Base-by-base conservation (phyloP, 2,888 invertebrate species). In the Halocaridina rubra region DNA sequence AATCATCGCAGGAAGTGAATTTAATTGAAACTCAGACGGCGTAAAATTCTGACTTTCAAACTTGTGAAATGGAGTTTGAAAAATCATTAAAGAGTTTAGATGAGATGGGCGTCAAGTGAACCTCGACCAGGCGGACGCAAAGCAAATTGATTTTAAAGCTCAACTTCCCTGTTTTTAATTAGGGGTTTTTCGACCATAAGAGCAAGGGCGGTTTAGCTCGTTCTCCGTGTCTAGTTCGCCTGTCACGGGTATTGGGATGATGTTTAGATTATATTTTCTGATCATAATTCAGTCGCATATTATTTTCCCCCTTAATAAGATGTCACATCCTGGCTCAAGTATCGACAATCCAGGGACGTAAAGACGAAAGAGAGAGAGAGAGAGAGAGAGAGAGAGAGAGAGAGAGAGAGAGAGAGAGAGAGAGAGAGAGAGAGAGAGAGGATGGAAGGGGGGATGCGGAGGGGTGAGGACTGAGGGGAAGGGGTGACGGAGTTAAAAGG, bases 81-180 rank as follows among this genome's bases (percentile, higher is more conserved):
- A 82, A 78, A 82, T 77, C 77, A 78, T 78, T 77, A 82, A 82
- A 82, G 82, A 82, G 82, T 77, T n/a, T 77, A 71, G 82, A 82
- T 77, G 77, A 78, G 82, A 77, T 77, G 46, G 76, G 61, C 82
- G 77, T 82, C 77, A 76, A 77, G 77, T 82, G 77, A 69, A 77
- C 24, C 33, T 27, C 24, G 29, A n/a, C 46, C n/a, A 27, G 32
- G n/a, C 4, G 19, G 81, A 19, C 59, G 27, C n/a, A n/a, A n/a
- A n/a, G n/a, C n/a, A n/a, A n/a, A n/a, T n/a, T n/a, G n/a, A n/a
- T n/a, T n/a, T 78, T 46, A 3, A 19, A 30, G 13, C 39, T 29
- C 3, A 8, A n/a, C 30, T 16, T 29, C 59, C 59, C 24, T n/a
- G n/a, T n/a, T n/a, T n/a, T n/a, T n/a, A n/a, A n/a, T 24, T 74